These are phyloP conservation scores for Zootoca vivipara DNA, from an alignment of 2,113 vertebrate species.

Conservation along the genomic window DNA sequence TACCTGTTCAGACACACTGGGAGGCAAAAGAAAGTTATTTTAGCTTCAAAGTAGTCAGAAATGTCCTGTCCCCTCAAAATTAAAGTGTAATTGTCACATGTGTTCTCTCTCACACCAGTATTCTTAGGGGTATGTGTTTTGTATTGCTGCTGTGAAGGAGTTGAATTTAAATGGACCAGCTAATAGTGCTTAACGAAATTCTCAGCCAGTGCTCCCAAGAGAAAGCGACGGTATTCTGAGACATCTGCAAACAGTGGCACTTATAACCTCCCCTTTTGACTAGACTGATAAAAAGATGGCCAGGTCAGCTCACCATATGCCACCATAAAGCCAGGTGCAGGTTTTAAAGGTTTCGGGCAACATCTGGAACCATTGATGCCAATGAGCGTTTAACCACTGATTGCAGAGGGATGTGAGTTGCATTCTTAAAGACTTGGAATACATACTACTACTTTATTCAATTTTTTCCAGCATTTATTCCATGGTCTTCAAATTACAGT, in stretches of 20 bases:
- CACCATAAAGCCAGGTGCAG: not conserved
- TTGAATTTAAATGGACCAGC: not conserved
- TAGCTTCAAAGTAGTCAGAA: not conserved
- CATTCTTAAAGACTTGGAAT: not conserved
- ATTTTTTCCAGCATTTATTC: not conserved
- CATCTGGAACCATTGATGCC: not conserved
- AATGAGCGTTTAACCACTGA: not conserved
- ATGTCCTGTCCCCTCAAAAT: not conserved
- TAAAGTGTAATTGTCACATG: not conserved
- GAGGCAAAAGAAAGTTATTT: not conserved
- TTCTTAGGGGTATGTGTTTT: not conserved
- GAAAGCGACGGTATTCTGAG: not conserved
- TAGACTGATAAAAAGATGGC: not conserved
- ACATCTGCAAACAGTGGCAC: not conserved
- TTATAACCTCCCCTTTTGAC: not conserved
- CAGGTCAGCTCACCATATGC: not conserved
- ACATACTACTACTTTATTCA: no score
- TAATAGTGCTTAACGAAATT: not conserved
- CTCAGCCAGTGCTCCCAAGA: not conserved
- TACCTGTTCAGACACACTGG: not conserved
- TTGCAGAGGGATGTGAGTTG: not conserved
- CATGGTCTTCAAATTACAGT: not conserved
- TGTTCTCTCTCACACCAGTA: not conserved
- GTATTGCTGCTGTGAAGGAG: not conserved
- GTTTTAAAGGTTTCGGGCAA: not conserved